Evolutionary conservation across 2,888 invertebrate genomes (phyloP).

Genomic region (Drosophila formosana): DNA sequence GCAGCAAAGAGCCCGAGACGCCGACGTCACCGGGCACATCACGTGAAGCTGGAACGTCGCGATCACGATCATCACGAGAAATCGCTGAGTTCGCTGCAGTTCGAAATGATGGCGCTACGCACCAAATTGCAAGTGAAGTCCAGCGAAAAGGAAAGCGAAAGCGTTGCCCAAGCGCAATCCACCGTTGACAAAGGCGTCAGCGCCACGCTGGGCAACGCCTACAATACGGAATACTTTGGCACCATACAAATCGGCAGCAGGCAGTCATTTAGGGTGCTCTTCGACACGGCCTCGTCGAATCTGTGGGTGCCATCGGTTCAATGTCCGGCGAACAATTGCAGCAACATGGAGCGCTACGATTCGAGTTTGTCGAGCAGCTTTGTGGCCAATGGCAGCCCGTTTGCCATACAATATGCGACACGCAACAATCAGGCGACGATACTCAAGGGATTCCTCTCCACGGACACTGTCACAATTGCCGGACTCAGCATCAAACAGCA

Average conservation of each 20-base stretch:
- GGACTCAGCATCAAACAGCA: constrained; percentile 90
- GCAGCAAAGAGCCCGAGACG: constrained; percentile 25
- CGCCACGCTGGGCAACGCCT: constrained; percentile 51
- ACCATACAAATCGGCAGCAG: constrained; percentile 93
- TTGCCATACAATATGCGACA: constrained; percentile 96
- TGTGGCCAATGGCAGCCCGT: constrained; percentile 93
- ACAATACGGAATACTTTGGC: constrained; percentile 66
- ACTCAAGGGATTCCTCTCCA: constrained; percentile 55
- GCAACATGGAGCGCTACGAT: constrained; percentile 90
- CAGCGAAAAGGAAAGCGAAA: background rate
- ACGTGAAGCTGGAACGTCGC: constrained; percentile 20
- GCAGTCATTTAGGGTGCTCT: constrained; percentile 96
- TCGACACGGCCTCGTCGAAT: constrained; percentile 88
- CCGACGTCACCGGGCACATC: background rate
- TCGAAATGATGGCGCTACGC: constrained; percentile 33
- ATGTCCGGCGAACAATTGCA: constrained; percentile 87
- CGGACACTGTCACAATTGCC: constrained; percentile 88
- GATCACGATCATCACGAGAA: constrained; percentile 15
- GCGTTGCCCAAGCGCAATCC: background rate
- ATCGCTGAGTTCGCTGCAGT: constrained; percentile 4
- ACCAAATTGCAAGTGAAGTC: constrained; percentile 40
- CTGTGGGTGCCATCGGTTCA: constrained; percentile 89
- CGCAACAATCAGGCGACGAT: constrained; percentile 25
- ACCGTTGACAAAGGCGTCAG: background rate
- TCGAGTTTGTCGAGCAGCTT: constrained; percentile 92